Evolutionary conservation across 2,113 vertebrate genomes (phyloP), one percentile per base, ranked within the genome.

Genomic region (Petrocephalus zakoni): DNA sequence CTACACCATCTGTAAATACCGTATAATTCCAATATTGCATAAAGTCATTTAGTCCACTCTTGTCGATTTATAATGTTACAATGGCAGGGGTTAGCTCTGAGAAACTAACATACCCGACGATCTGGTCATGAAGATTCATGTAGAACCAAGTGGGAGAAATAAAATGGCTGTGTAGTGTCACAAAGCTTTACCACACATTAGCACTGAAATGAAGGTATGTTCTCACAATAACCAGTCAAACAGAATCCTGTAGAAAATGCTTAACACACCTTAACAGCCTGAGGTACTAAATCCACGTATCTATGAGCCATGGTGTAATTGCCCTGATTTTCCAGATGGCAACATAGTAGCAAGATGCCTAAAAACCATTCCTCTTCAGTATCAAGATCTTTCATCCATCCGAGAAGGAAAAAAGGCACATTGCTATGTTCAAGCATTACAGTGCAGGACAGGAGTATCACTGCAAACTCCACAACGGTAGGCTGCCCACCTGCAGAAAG

Each of bases 1-100:
- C 92, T 94, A 95, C 94, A 95, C 93, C 94, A 53, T 93, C 95
- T 94, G 91, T 96, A 95, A 95, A 93, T 95, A 96, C 94, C 95
- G 91, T 78, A 94, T 94, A 92, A 95, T 93, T 92, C 93, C 90
- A 93, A 94, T 92, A 92, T 92, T 94, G 93, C 92, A 94, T 94
- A 92, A 91, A 85, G 81, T 92, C 92, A 82, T 51, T 61, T 78
- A 88, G 37, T 61, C 55, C 42, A 83, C 9, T 46, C 34, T 83
- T 42, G 46, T 87, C 29, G 2, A 25, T 29, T 61, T 29, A 86
- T 25, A 56, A 86, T 85, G 25, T 87, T 87, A 37, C 56, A 87
- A 25, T 87, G 37, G 11, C 1, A 61, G 9, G 25, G 55, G 46
- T 64, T 64, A 64, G 42, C 25, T 34, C 13, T 29, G 46, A 53